phyloP scores from a whole-genome alignment of 2,797 vertebrate genomes.

The Ambastaia sidthimunki region DNA sequence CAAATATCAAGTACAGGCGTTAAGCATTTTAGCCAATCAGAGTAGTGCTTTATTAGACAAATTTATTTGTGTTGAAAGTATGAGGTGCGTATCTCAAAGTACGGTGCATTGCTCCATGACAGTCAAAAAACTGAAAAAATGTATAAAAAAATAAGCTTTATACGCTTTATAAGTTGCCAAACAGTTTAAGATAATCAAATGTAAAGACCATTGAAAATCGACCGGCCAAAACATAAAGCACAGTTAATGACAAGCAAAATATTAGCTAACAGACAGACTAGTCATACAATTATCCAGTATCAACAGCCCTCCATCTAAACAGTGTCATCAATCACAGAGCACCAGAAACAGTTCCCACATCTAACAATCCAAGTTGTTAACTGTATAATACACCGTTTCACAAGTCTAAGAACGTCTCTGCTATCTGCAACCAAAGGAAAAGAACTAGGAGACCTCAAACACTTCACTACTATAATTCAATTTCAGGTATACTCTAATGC shows the following conservation, averaged over 20 bases:
- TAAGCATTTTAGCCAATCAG: conserved; percentile 4
- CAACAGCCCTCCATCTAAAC: too few relatives aligned
- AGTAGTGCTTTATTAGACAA: neutral
- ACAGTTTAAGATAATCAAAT: too few relatives aligned
- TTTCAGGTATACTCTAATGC: neutral
- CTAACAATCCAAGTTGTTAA: neutral
- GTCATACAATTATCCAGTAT: neutral
- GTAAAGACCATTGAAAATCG: too few relatives aligned
- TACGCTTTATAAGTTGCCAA: too few relatives aligned
- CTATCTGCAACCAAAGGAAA: neutral
- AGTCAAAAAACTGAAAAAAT: neutral
- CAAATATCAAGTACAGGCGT: neutral
- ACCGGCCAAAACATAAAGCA: too few relatives aligned
- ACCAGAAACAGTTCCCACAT: too few relatives aligned
- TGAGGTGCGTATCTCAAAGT: neutral
- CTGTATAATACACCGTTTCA: neutral
- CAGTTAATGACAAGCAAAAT: too few relatives aligned
- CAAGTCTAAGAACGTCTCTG: neutral
- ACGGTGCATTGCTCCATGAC: neutral
- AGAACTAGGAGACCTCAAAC: neutral
- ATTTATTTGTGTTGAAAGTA: neutral
- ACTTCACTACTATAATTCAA: neutral
- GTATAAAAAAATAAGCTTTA: too few relatives aligned
- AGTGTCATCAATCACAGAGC: too few relatives aligned
- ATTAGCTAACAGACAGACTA: too few relatives aligned